Base-by-base conservation (phyloP, 2,797 vertebrate species). In the Pterois miles region DNA sequence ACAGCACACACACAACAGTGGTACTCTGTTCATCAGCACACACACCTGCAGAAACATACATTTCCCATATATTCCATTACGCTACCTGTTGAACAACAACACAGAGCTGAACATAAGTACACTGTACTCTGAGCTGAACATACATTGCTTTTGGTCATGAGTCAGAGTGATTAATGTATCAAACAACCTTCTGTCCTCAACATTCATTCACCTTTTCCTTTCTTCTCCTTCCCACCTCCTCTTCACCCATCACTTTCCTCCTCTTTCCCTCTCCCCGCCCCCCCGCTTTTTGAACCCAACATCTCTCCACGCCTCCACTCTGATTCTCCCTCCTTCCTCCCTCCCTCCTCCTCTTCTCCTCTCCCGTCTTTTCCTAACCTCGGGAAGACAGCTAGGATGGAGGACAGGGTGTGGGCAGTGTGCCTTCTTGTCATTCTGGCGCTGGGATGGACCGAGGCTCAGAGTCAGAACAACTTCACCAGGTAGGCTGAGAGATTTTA, bases 311-410 rank as follows among this genome's bases (percentile, higher is more conserved):
- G 83, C 82, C 92, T 88, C 68, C 14, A 5, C 56, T 53, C n/a
- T 0, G 22, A 33, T 13, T 72, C 78, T 85, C 78, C 80, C 83
- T 81, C 89, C 79, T 88, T 78, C 76, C 78, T 85, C 76, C 78
- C 83, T 81, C 89, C 80, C 87, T 78, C 76, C 78, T 76, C 74
- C 65, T 67, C 74, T 67, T 56, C 75, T 76, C 54, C 74, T 76
- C 62, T 62, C 68, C 60, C 25, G 25, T 78, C 77, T 85, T 71
- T 33, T 84, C 84, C 82, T 73, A 43, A 85, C 46, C 79, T 85
- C 60, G 40, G 40, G 54, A 83, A 84, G 90, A 82, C 82, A 76
- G 82, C 92, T n/a, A 91, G 86, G 90, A 96, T 96, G 95, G 93
- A 91, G 91, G 84, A 68, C 90, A 77, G 86, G 70, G 87, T 91